phyloP scores from a whole-genome alignment of 2,797 vertebrate genomes.

The Pipistrellus kuhlii region DNA sequence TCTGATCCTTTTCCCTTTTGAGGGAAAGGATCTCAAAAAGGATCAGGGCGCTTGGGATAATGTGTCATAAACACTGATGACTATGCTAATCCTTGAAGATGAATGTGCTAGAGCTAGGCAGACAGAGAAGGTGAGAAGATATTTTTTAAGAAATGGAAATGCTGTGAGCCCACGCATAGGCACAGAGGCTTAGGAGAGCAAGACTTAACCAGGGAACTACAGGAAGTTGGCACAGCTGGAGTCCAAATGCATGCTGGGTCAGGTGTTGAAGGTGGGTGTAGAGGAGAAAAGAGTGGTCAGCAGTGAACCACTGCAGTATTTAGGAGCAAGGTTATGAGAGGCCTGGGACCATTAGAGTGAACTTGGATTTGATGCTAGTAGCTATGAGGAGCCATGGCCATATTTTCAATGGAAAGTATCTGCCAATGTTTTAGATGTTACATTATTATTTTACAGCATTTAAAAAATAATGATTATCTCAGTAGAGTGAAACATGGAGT shows the following conservation, averaged over 20 bases:
- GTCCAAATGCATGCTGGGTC: neutral
- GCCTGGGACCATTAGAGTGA: neutral
- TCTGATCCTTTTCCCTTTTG: too few species aligned
- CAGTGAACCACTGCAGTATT: neutral
- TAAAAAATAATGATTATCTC: neutral
- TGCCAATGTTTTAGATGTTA: neutral
- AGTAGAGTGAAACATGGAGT: neutral
- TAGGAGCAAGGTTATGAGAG: neutral
- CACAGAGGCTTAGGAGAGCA: neutral
- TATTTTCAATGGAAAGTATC: neutral
- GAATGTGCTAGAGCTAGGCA: neutral
- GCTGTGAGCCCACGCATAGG: neutral
- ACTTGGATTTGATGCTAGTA: conserved; percentile 3
- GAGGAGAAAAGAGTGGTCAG: neutral
- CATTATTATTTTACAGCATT: neutral
- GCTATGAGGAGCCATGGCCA: neutral
- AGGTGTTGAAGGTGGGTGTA: neutral
- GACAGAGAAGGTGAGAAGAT: neutral
- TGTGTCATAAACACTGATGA: neutral
- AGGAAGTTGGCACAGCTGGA: neutral
- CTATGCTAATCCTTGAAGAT: neutral
- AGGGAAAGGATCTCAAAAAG: neutral
- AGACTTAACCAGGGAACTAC: neutral
- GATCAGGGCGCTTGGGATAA: neutral
- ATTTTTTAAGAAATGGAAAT: neutral